Conservation (phyloP, 2,888 invertebrate species). For the Saturnia japonica region DNA sequence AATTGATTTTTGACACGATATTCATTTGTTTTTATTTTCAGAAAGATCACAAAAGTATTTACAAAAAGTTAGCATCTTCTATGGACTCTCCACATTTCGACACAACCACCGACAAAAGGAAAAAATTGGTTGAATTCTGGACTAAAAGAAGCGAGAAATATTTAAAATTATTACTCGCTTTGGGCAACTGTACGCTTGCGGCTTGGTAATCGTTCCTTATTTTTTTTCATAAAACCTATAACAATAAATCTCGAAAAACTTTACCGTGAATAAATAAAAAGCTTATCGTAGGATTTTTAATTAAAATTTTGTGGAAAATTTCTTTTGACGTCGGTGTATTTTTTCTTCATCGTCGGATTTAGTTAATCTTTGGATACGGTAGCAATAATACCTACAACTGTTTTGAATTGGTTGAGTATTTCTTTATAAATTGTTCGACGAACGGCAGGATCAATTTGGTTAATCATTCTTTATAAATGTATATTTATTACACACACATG, state of each 20-base stretch:
- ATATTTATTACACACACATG: no score
- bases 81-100: slow-evolving; percentile 66
- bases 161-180: slow-evolving; percentile 52
- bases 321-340: background rate
- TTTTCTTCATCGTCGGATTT: background rate
- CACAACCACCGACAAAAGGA: slow-evolving; percentile 50
- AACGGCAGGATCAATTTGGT: no score
- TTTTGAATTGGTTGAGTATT: background rate
- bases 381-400: background rate
- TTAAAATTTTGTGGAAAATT: background rate
- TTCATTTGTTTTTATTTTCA: slow-evolving; percentile 27
- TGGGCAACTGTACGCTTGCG: slow-evolving; percentile 58
- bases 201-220: slow-evolving; percentile 51
- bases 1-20: background rate
- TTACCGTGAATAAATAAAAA: background rate
- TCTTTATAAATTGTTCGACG: background rate
- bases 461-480: no score
- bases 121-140: slow-evolving; percentile 53
- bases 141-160: slow-evolving; percentile 50
- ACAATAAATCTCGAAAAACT: background rate
- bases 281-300: background rate
- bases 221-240: slow-evolving; percentile 15
- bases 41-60: slow-evolving; percentile 51
- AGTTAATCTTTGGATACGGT: background rate
- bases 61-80: slow-evolving; percentile 53